Percentiles rank a stretch among this genome's conserved stretches.
Evolutionary conservation across 2,797 vertebrate species (phyloP).

Genomic region (Lutjanus campechanus): DNA sequence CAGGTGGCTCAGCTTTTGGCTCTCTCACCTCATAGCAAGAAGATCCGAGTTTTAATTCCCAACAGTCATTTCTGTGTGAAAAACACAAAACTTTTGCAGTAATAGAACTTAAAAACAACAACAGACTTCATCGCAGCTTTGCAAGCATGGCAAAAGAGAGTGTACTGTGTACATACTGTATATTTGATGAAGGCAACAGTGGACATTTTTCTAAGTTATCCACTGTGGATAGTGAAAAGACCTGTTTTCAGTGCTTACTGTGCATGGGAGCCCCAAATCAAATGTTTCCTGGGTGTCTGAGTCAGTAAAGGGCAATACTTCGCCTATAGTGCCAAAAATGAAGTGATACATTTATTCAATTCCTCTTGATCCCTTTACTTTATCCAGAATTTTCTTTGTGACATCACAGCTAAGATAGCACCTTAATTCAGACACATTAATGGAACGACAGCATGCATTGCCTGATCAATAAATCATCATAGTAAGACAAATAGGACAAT

Average conservation of each 20-base stretch:
- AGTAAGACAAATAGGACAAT: not conserved
- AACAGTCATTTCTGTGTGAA: not conserved
- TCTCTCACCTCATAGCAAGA: not conserved
- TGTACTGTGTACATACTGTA: not conserved
- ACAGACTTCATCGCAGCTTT: not conserved
- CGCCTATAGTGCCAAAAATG: not conserved
- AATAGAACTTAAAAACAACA: not conserved
- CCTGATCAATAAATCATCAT: conserved; percentile 8
- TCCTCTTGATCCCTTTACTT: not conserved
- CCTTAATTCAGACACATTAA: not conserved
- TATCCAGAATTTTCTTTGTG: not conserved
- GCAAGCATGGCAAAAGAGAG: not conserved
- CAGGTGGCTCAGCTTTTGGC: conserved; percentile 1
- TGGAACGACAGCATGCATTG: not conserved
- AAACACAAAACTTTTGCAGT: not conserved
- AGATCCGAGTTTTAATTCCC: not conserved
- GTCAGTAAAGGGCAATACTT: not conserved
- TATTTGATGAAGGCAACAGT: not conserved
- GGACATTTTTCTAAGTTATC: not conserved
- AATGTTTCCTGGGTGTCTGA: not conserved
- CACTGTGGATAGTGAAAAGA: not conserved
- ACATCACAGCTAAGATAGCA: not conserved
- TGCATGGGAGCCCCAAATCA: not conserved
- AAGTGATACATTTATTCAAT: not conserved
- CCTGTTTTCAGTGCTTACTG: conserved; percentile 2